Evolutionary conservation across 1,140 invertebrate species (phyloP).

Genomic region (Polyergus mexicanus): DNA sequence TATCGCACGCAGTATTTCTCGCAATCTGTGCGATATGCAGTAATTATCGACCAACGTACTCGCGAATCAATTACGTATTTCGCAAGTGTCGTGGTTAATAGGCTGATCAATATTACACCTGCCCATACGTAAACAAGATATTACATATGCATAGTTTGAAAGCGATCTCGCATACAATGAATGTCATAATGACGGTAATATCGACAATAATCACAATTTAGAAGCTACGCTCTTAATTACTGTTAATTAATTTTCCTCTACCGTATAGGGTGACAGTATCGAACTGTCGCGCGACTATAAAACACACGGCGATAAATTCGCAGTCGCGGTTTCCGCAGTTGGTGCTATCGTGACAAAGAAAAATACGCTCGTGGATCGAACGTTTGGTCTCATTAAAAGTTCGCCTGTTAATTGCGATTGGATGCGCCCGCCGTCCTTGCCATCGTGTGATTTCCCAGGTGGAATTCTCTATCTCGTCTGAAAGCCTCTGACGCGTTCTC

Average conservation of each 20-base stretch:
- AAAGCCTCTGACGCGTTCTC: not conserved
- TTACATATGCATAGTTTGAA: not conserved
- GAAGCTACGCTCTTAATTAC: constrained; percentile 9
- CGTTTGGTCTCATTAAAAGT: constrained; percentile 73
- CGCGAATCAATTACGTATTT: not conserved
- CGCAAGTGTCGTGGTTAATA: constrained; percentile 22
- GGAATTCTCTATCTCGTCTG: constrained; percentile 54
- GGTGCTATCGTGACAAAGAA: not conserved
- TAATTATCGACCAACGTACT: constrained; percentile 20
- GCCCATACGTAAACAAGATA: constrained; percentile 4
- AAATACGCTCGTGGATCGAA: constrained; percentile 7
- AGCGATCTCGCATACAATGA: not conserved
- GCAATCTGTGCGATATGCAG: not conserved
- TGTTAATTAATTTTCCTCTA: constrained; percentile 15
- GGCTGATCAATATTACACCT: constrained; percentile 30
- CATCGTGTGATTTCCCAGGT: constrained; percentile 72
- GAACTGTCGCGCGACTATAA: not conserved
- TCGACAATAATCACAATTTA: not conserved
- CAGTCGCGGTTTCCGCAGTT: not conserved
- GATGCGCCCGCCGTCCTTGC: constrained; percentile 10
- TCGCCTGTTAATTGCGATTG: constrained; percentile 69
- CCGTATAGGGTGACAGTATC: not conserved
- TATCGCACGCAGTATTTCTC: not conserved
- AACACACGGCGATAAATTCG: constrained; percentile 40
- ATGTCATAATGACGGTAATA: not conserved